Evolutionary conservation across 2,888 invertebrate species (phyloP), one percentile per base, ranked within the genome.

Genomic region (Branchinecta sandiegonensis): DNA sequence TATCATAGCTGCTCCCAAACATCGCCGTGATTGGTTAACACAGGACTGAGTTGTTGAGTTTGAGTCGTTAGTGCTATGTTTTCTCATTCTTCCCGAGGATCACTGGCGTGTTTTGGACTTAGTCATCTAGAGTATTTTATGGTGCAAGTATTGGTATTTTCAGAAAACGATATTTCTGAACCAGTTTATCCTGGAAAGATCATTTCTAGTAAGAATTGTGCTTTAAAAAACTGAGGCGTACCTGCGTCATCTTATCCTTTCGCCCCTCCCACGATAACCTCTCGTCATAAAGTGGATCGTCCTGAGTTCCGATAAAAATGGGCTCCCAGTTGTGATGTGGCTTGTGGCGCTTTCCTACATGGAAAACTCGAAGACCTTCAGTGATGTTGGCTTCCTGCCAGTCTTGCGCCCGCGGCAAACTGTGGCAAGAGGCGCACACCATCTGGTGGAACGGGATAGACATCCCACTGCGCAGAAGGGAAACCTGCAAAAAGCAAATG

Each of bases 231-330:
- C 6, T 4, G 37, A 37, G 37, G 37, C 56, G 76, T 77, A 92
- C 93, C 87, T 94, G 94, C 70, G 92, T 90, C 93, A 94, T 94
- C 81, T 94, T 94, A 79, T 94, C 94, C 78, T 90, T 88, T 79
- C 90, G 90, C 65, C 94, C 94, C 77, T 94, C 93, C 93, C 94
- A 94, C 77, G 90, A 90, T 71, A 94, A 84, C 75, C 93, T 82
- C 77, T 94, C 93, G 73, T 94, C 94, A 77, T 94, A 94, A 72
- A 88, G 82, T 0, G 93, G 92, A 75, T 92, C 93, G 23, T 83
- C 81, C 77, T 93, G 87, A 0, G 92, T 92, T 17, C 94, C 93
- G 70, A 94, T 91, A 76, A 89, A 94, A 73, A 94, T 92, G 11
- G 94, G 94, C 79, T 94, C 94, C 94, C 94, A 94, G 77, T 89